Conservation (phyloP, 2,113 vertebrate species). For the Sciurus niger region DNA sequence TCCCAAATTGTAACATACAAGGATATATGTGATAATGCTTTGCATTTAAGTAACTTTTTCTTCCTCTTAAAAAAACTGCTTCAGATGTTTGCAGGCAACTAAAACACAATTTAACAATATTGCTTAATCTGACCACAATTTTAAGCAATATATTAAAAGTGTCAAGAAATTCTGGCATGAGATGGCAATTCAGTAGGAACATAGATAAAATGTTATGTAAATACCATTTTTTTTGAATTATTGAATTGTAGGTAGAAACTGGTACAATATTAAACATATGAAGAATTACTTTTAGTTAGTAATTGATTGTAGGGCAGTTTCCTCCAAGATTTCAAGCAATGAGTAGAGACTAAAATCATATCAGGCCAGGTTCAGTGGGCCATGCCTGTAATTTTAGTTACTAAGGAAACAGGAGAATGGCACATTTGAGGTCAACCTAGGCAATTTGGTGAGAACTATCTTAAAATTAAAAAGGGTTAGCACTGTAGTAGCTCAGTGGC, state of each 20-base stretch:
- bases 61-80: constrained; percentile 42
- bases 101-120: constrained; percentile 63
- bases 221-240: constrained; percentile 70
- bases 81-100: constrained; percentile 60
- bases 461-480: too few relatives aligned
- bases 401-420: too few relatives aligned
- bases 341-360: constrained; percentile 55
- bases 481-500: too few relatives aligned
- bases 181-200: constrained; percentile 21
- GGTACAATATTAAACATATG: background rate
- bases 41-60: constrained; percentile 65
- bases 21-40: constrained; percentile 54
- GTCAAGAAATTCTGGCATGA: constrained; percentile 70
- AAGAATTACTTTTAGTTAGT: constrained; percentile 43
- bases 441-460: too few relatives aligned
- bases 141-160: constrained; percentile 55
- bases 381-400: too few relatives aligned
- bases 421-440: too few relatives aligned
- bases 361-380: background rate
- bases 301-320: constrained; percentile 44
- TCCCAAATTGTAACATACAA: constrained; percentile 64
- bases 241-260: constrained; percentile 80
- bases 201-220: constrained; percentile 61
- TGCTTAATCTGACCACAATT: constrained; percentile 64
- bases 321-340: constrained; percentile 46